A percentile compares a stretch with the other conserved stretches of the same genome.
Evolutionary conservation across 1,140 invertebrate species (phyloP).

Genomic region (Proctacanthus coquilletti): DNA sequence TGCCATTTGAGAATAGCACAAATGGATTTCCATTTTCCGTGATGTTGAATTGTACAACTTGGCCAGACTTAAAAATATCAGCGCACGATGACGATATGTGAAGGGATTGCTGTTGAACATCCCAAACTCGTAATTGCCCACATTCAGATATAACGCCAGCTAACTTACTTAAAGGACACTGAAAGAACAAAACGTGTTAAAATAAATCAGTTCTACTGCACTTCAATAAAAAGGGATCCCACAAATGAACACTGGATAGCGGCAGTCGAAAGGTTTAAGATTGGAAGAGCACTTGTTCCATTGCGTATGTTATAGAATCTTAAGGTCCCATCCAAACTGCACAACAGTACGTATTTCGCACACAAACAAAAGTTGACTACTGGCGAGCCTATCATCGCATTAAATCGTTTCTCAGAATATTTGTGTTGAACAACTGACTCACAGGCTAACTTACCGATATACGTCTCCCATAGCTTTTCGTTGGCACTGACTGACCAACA

Average conservation of each 20-base stretch:
- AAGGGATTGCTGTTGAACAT: conserved; percentile 12
- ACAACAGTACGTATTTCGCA: conserved; percentile 22
- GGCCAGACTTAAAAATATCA: conserved; percentile 19
- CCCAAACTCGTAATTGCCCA: conserved; percentile 22
- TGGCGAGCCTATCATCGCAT: conserved; percentile 23
- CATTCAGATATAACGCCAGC: conserved; percentile 25
- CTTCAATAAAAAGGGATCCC: conserved; percentile 10
- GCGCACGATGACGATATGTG: conserved; percentile 15
- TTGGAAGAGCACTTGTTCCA: conserved; percentile 19
- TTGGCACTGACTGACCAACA: conserved; percentile 7
- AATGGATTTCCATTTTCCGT: conserved; percentile 26
- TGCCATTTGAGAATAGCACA: conserved; percentile 19
- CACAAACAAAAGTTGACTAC: conserved; percentile 25
- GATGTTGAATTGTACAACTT: conserved; percentile 16
- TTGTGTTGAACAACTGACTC: too few species aligned
- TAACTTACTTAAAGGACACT: conserved; percentile 18
- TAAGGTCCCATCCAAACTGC: conserved; percentile 23
- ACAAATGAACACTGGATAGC: conserved; percentile 25
- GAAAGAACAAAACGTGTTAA: too few species aligned
- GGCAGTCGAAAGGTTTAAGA: conserved; percentile 17
- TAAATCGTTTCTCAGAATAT: too few species aligned
- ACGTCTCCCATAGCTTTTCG: conserved; percentile 11
- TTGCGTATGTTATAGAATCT: conserved; percentile 19
- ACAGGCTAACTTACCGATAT: conserved; percentile 8
- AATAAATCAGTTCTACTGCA: too few species aligned